Evolutionary conservation across 92 coral and sea anemone genomes (phyloP).

Genomic region (Epizoanthus rinbou): DNA sequence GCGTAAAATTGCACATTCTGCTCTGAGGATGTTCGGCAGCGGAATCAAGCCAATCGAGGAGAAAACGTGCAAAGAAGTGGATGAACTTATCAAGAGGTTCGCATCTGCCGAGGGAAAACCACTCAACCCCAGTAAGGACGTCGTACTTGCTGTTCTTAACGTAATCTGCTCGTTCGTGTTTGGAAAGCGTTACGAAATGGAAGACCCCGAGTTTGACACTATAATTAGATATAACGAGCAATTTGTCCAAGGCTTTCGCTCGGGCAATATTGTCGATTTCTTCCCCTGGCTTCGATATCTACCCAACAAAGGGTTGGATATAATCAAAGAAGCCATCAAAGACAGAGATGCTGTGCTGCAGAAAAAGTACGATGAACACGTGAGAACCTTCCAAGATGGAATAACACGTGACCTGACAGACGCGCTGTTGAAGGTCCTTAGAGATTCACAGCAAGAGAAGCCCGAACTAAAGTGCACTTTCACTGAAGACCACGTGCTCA

Average conservation of each 20-base stretch:
- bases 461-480: constrained; percentile 51
- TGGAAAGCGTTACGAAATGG: constrained; percentile 82
- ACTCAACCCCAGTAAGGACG: constrained; percentile 73
- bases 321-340: constrained; percentile 77
- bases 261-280: constrained; percentile 91
- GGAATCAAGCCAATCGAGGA: constrained; percentile 81
- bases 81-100: constrained; percentile 77
- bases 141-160: constrained; percentile 85
- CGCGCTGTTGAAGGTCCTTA: constrained; percentile 80
- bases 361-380: constrained; percentile 86
- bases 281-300: constrained; percentile 91
- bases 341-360: constrained; percentile 81
- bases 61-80: constrained; percentile 77
- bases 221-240: constrained; percentile 76
- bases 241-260: constrained; percentile 87
- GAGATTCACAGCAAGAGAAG: constrained; percentile 55
- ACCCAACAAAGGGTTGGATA: constrained; percentile 76
- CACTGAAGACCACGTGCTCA: constrained; percentile 85
- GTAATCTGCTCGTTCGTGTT: constrained; percentile 91
- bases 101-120: constrained; percentile 66
- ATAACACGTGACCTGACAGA: constrained; percentile 96
- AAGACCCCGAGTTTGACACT: constrained; percentile 85
- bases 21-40: constrained; percentile 86
- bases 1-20: constrained; percentile 94
- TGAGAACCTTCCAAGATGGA: constrained; percentile 76